Evolutionary conservation across 1,140 invertebrate genomes (phyloP).

Genomic region (Pachypeltis micranthus): DNA sequence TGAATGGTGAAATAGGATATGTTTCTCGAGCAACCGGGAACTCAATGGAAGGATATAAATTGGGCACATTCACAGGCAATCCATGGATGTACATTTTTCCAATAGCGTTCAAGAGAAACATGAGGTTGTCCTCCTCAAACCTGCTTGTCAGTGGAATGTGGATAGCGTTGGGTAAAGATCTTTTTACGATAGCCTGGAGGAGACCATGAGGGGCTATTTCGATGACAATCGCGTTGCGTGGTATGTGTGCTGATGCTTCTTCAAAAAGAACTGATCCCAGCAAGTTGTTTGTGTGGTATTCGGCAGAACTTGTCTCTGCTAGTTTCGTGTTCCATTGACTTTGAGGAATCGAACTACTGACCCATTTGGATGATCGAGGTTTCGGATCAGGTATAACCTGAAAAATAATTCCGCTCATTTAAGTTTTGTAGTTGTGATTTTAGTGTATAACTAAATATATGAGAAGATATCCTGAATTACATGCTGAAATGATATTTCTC

Average conservation of each 20-base stretch:
- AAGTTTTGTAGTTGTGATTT: too few species aligned
- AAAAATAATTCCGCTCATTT: too few species aligned
- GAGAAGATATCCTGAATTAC: too few species aligned
- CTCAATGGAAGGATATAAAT: conserved; percentile 46
- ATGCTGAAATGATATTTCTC: too few species aligned
- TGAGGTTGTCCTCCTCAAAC: conserved; percentile 36
- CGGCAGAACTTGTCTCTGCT: conserved; percentile 44
- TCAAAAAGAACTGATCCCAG: conserved; percentile 48
- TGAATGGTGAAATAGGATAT: conserved; percentile 52
- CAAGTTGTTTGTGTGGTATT: conserved; percentile 57
- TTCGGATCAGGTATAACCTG: conserved; percentile 39
- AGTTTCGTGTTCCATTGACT: conserved; percentile 32
- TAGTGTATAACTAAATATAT: too few species aligned
- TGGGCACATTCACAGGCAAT: conserved; percentile 44
- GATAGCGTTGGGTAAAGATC: conserved; percentile 39
- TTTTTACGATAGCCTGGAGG: conserved; percentile 46
- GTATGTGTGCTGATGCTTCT: conserved; percentile 44
- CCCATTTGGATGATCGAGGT: conserved; percentile 43
- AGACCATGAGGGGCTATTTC: conserved; percentile 49
- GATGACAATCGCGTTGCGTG: conserved; percentile 44
- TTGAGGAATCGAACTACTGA: conserved; percentile 50
- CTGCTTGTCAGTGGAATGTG: conserved; percentile 47
- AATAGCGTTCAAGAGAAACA: conserved; percentile 38
- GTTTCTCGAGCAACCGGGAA: conserved; percentile 62
- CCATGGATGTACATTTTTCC: conserved; percentile 55